Base-by-base conservation (phyloP, 2,797 vertebrate genomes). In the Acridotheres tristis region DNA sequence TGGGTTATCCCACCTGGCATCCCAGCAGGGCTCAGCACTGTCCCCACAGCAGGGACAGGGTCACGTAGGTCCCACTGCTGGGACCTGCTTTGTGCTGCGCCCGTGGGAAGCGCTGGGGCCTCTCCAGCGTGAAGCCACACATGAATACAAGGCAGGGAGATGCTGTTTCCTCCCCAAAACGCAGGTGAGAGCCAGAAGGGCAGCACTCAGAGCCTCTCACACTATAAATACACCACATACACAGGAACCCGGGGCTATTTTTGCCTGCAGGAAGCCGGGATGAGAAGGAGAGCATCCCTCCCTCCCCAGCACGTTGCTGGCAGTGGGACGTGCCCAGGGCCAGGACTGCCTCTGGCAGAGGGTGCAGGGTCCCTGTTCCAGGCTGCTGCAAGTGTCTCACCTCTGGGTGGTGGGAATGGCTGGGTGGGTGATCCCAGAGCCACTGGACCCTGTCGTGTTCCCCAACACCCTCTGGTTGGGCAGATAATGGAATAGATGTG, bases 181-280 rank as follows among this genome's bases (percentile, higher is more conserved):
- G 1, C 94, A 94, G 93, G 94, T 95, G 96, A 95, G 51, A 68
- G 68, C 34, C 88, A 77, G 51, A 58, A 71, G 69, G 85, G 82
- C 89, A 94, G 73, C 68, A 27, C 10, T 58, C 36, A 2, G n/a
- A 76, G 72, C 75, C 11, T 4, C 86, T 75, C 53, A 13, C 65
- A 18, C 95, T 91, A 93, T 89, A 95, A 97, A 97, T 94, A 92
- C 75, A 40, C 3, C 4, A 45, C 45, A 43, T 29, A 22, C 66
- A 19, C 96, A 95, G 96, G 95, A 97, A 97, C 95, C 53, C 3
- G 0, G 48, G 34, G 88, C 88, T 97, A 96, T 96, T 97, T 94
- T 76, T 93, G 92, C 87, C 66, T n/a, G 54, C 94, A 96, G 97
- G 97, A 97, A 96, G 57, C 63, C 0, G 2, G 94, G 89, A 90